Conservation (phyloP, 1,140 invertebrate species). For the Portunus trituberculatus region DNA sequence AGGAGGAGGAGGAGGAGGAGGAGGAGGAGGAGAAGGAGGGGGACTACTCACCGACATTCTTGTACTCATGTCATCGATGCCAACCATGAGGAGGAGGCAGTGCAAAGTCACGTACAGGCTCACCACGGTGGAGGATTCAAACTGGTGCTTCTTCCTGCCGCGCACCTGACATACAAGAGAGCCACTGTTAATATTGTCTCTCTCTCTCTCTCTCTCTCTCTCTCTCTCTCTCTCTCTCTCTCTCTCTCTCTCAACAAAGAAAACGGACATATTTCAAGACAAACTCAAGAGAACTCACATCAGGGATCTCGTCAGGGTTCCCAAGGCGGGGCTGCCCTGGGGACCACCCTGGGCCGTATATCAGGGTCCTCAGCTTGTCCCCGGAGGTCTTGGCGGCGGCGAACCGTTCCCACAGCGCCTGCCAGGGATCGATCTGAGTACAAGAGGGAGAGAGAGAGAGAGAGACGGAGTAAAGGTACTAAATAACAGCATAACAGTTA, state of each 20-base stretch:
- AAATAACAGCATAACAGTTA: too few relatives aligned
- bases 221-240: neutral
- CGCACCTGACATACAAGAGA: neutral
- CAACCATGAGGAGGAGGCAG: neutral
- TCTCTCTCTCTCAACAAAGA: neutral
- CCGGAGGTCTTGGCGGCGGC: neutral
- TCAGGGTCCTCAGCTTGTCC: slow-evolving; percentile 33
- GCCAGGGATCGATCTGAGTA: neutral
- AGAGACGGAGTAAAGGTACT: too few relatives aligned
- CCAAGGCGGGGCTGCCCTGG: slow-evolving; percentile 55
- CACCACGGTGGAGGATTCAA: neutral
- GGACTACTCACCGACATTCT: too few relatives aligned
- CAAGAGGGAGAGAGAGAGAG: too few relatives aligned
- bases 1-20: too few relatives aligned
- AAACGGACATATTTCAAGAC: neutral
- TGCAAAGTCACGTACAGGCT: neutral
- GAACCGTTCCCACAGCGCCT: neutral
- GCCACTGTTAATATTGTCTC: neutral
- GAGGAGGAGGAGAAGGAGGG: too few relatives aligned
- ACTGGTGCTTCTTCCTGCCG: neutral
- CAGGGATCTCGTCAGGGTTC: slow-evolving; percentile 8
- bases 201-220: neutral
- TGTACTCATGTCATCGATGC: neutral
- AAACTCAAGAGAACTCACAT: slow-evolving; percentile 33
- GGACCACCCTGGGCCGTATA: slow-evolving; percentile 57